Conservation (phyloP, 2,888 invertebrate genomes). For the Thelaira solivaga region DNA sequence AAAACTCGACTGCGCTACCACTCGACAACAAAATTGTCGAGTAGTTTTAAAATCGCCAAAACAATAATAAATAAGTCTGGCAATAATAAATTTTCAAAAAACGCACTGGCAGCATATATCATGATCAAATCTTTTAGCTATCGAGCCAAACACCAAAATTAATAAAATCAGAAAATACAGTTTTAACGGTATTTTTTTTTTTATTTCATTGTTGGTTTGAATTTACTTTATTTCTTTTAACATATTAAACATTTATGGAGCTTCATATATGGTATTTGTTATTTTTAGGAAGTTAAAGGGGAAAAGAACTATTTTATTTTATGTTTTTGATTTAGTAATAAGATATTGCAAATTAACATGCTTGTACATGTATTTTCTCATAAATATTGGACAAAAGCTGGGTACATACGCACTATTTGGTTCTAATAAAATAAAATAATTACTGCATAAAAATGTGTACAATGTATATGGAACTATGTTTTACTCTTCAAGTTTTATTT, state of each 20-base stretch:
- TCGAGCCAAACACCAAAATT: no score
- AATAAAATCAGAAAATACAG: no score
- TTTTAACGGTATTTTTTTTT: conserved; percentile 28
- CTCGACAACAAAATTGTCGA: no score
- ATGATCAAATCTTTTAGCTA: no score
- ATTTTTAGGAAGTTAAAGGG: conserved; percentile 26
- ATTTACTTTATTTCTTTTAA: conserved; percentile 19
- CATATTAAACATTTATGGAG: conserved; percentile 51
- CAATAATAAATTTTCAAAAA: no score
- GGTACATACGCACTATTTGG: conserved; percentile 12
- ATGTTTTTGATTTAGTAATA: conserved; percentile 44
- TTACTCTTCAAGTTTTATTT: conserved; percentile 4
- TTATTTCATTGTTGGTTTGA: conserved; percentile 29
- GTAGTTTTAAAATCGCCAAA: no score
- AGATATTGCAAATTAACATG: conserved; percentile 14
- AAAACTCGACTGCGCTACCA: no score
- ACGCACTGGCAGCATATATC: no score
- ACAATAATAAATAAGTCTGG: no score
- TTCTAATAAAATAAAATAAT: conserved; percentile 35
- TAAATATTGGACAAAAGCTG: conserved; percentile 47
- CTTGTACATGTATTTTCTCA: conserved; percentile 1
- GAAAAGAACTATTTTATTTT: conserved; percentile 39
- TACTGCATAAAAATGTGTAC: conserved; percentile 35
- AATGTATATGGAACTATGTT: conserved; percentile 42
- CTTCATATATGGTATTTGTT: conserved; percentile 2